phyloP scores from a whole-genome alignment of 2,888 invertebrate species.

The Oegoconia quadripuncta region DNA sequence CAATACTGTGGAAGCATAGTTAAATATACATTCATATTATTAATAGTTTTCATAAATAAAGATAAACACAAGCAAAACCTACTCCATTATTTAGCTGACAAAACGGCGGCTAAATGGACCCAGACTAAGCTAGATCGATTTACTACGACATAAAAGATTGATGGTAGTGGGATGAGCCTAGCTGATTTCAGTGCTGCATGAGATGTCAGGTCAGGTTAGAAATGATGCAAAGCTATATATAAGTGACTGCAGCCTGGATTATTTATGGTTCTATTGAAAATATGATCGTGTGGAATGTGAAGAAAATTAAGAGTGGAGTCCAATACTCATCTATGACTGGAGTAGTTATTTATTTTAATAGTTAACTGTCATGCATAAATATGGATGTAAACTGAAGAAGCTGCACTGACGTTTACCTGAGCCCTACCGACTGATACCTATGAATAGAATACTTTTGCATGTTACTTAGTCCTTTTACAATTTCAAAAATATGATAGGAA shows the following conservation, averaged over 20 bases:
- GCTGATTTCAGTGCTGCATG: constrained; percentile 22
- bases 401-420: too few species aligned
- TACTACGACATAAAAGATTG: constrained; percentile 32
- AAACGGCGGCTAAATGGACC: constrained; percentile 10
- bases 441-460: too few species aligned
- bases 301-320: constrained; percentile 10
- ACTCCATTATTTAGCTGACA: constrained; percentile 11
- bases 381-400: too few species aligned
- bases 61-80: not conserved
- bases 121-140: constrained; percentile 35
- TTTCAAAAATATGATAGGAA: too few species aligned
- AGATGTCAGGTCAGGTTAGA: constrained; percentile 13
- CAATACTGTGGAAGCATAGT: too few species aligned
- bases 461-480: too few species aligned
- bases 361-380: too few species aligned
- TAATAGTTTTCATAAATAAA: too few species aligned
- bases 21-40: too few species aligned
- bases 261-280: constrained; percentile 27
- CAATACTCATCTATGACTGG: too few species aligned
- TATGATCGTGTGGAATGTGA: constrained; percentile 7
- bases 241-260: constrained; percentile 29
- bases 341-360: too few species aligned
- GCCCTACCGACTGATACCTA: too few species aligned
- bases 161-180: constrained; percentile 25
- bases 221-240: constrained; percentile 22